Conservation (phyloP, 2,113 vertebrate species). For the Dascyllus trimaculatus region DNA sequence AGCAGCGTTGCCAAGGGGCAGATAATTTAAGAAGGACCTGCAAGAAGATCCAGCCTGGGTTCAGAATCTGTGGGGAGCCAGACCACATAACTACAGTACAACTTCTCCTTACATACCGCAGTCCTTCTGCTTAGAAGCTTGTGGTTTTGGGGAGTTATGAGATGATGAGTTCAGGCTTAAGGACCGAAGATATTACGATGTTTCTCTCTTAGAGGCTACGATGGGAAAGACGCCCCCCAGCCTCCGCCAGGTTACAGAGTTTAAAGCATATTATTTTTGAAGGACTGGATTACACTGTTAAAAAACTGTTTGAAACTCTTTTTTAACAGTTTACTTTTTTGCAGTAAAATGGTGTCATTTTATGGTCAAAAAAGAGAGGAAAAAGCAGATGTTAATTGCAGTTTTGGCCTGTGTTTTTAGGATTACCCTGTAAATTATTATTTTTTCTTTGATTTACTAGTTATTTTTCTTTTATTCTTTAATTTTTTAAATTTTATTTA, state of each 20-base stretch:
- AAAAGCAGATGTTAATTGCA: too few species aligned
- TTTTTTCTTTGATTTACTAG: too few species aligned
- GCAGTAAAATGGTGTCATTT: too few species aligned
- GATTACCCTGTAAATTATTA: too few species aligned
- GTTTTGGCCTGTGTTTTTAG: too few species aligned
- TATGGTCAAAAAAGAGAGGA: too few species aligned
- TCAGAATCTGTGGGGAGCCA: slow-evolving; percentile 30
- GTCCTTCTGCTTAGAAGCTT: slow-evolving; percentile 43
- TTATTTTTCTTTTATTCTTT: too few species aligned
- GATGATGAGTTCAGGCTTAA: slow-evolving; percentile 40
- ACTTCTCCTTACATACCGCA: slow-evolving; percentile 32
- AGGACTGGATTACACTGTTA: too few species aligned
- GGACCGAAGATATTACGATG: slow-evolving; percentile 34
- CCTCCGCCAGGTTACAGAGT: background rate
- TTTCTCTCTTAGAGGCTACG: slow-evolving; percentile 26
- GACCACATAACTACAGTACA: slow-evolving; percentile 21
- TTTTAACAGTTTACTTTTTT: too few species aligned
- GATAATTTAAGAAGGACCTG: slow-evolving; percentile 22
- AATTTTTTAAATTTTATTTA: too few species aligned
- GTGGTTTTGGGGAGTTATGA: slow-evolving; percentile 57
- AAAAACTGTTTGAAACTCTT: too few species aligned
- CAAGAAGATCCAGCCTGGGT: slow-evolving; percentile 32
- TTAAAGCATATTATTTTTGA: too few species aligned
- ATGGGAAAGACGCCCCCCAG: slow-evolving; percentile 45
- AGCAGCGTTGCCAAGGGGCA: slow-evolving; percentile 21